phyloP scores from a whole-genome alignment of 2,113 vertebrate genomes.

The Hippocampus abdominalis region DNA sequence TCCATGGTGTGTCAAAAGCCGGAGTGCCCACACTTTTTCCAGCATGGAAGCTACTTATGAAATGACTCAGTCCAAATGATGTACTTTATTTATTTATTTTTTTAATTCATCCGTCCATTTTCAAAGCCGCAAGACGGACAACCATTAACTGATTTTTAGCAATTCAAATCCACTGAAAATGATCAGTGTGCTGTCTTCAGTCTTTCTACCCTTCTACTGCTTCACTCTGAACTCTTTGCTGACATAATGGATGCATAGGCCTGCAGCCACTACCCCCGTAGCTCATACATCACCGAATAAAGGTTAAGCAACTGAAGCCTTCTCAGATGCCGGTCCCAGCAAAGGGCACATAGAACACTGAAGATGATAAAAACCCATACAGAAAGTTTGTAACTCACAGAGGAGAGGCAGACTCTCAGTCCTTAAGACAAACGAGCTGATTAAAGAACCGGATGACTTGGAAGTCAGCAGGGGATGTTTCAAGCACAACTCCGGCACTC shows the following conservation, averaged over 20 bases:
- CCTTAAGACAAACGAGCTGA: slow-evolving; percentile 24
- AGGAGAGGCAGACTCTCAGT: slow-evolving; percentile 3
- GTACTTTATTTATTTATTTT: no score
- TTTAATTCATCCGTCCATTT: no score
- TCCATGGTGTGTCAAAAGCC: no score
- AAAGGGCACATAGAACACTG: slow-evolving; percentile 47
- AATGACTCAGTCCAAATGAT: no score
- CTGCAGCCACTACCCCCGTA: slow-evolving; percentile 49
- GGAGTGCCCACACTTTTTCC: no score
- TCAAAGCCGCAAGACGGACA: no score
- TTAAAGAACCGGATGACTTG: slow-evolving; percentile 17
- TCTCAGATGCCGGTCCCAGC: slow-evolving; percentile 43
- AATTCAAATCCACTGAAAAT: slow-evolving; percentile 57
- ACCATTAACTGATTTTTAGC: slow-evolving; percentile 7
- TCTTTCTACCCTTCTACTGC: slow-evolving; percentile 23
- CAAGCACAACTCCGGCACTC: slow-evolving; percentile 18
- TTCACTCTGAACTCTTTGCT: slow-evolving; percentile 23
- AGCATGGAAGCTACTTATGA: no score
- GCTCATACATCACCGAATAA: slow-evolving; percentile 63
- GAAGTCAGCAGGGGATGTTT: slow-evolving; percentile 10
- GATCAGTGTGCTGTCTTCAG: slow-evolving; percentile 45
- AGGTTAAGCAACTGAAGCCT: slow-evolving; percentile 64
- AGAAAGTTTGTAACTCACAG: slow-evolving; percentile 24
- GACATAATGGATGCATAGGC: slow-evolving; percentile 57
- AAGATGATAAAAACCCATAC: slow-evolving; percentile 48